Conservation (phyloP, 2,888 invertebrate genomes). For the Eugnorisma glareosa region DNA sequence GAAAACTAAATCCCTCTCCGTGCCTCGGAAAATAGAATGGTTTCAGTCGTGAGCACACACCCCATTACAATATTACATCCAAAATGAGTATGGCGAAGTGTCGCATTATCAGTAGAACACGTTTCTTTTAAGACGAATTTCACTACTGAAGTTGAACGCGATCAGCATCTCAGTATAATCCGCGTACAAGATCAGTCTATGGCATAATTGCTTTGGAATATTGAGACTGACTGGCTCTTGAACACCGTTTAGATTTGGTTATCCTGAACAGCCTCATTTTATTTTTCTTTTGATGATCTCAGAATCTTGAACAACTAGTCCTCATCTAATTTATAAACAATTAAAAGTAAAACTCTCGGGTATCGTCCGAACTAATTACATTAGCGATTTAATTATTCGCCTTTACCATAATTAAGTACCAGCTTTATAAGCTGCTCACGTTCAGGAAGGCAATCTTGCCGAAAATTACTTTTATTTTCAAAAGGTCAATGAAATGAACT, state of each 20-base stretch:
- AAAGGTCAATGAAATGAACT: background rate
- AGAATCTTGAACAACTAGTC: background rate
- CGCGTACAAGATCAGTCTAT: background rate
- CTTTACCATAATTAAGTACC: slow-evolving; percentile 1
- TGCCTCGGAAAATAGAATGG: slow-evolving; percentile 20
- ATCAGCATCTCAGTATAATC: background rate
- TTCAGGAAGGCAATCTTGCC: background rate
- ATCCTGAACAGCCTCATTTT: background rate
- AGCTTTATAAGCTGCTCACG: slow-evolving; percentile 13
- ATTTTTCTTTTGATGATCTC: background rate
- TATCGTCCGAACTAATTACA: slow-evolving; percentile 19
- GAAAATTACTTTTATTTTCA: background rate
- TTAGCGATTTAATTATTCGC: slow-evolving; percentile 37
- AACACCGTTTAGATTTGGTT: background rate
- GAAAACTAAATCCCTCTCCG: slow-evolving; percentile 13
- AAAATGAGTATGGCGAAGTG: background rate
- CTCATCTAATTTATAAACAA: background rate
- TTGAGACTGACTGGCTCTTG: background rate
- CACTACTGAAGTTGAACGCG: background rate
- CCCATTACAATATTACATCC: background rate
- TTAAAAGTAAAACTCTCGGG: background rate
- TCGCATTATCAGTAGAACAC: slow-evolving; percentile 1
- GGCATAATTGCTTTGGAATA: background rate
- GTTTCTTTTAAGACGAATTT: background rate
- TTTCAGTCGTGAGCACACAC: slow-evolving; percentile 16